A percentile compares a stretch with the other conserved stretches of the same genome.
Conservation (phyloP, 2,888 invertebrate species). For the Synanthedon formicaeformis region DNA sequence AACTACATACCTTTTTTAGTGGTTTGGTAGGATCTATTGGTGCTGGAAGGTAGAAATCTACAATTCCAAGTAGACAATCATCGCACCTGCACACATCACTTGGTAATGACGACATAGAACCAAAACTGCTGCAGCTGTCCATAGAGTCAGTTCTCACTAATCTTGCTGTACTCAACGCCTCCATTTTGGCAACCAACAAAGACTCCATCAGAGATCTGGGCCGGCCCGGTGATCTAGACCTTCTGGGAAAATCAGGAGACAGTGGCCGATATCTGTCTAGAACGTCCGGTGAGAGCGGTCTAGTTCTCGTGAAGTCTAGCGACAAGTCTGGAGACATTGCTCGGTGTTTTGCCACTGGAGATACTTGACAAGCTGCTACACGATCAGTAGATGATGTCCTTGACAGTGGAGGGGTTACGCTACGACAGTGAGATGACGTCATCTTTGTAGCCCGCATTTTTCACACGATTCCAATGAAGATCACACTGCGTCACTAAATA, state of each 20-base stretch:
- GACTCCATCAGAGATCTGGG: conserved; percentile 87
- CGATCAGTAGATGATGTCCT: conserved; percentile 58
- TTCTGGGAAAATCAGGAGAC: conserved; percentile 55
- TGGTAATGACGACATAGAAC: conserved; percentile 75
- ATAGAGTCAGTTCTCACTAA: conserved; percentile 81
- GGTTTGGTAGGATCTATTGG: conserved; percentile 63
- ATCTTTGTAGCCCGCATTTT: conserved; percentile 64
- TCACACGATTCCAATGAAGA: not conserved
- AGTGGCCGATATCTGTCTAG: conserved; percentile 40
- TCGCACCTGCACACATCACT: conserved; percentile 86
- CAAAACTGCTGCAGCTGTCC: conserved; percentile 80
- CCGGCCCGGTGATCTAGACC: conserved; percentile 66
- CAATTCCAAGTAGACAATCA: conserved; percentile 85
- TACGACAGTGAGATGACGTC: conserved; percentile 63
- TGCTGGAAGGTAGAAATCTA: conserved; percentile 75
- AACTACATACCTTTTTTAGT: conserved; percentile 72
- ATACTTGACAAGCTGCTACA: conserved; percentile 25
- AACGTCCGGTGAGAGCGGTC: conserved; percentile 54
- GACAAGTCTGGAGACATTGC: conserved; percentile 52
- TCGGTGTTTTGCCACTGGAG: conserved; percentile 47
- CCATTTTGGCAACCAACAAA: conserved; percentile 84
- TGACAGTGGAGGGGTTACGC: conserved; percentile 63
- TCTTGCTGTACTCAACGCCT: conserved; percentile 72
- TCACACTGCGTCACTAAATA: too few species aligned
- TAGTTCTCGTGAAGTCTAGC: conserved; percentile 36